These are phyloP conservation scores for Loriculus beryllinus DNA, from an alignment of 2,797 vertebrate species.

Conservation along the genomic window DNA sequence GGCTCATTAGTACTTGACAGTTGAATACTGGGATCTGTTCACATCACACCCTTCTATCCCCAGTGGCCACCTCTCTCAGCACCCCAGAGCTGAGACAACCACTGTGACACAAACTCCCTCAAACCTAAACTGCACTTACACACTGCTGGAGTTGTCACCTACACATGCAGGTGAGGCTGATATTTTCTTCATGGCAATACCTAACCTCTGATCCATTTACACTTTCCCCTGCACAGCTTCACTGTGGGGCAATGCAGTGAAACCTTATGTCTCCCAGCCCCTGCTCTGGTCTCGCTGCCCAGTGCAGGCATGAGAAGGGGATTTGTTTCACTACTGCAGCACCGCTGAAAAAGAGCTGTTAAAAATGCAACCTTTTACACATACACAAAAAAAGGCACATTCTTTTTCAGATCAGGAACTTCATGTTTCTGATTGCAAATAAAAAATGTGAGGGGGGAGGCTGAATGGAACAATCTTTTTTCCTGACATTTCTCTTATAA, in stretches of 20 bases:
- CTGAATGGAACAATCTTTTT: background rate
- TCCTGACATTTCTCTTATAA: background rate
- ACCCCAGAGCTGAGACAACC: background rate
- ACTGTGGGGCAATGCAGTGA: background rate
- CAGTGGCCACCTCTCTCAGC: background rate
- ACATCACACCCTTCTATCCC: background rate
- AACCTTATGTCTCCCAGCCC: background rate
- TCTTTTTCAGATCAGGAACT: background rate
- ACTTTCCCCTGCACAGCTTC: background rate
- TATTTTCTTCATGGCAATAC: background rate
- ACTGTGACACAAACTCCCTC: background rate
- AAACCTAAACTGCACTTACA: background rate
- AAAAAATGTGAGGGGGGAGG: rapidly evolving
- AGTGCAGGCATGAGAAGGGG: background rate
- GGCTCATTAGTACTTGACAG: background rate
- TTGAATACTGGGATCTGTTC: background rate
- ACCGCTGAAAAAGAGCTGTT: background rate
- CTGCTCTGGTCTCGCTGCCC: rapidly evolving
- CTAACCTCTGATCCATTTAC: background rate
- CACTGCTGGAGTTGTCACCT: background rate
- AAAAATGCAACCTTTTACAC: background rate
- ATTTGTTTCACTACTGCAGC: background rate
- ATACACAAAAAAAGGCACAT: background rate
- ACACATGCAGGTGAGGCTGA: background rate
- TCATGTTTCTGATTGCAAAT: background rate